Conservation (phyloP, 2,797 vertebrate genomes). For the Propithecus deckenii region DNA sequence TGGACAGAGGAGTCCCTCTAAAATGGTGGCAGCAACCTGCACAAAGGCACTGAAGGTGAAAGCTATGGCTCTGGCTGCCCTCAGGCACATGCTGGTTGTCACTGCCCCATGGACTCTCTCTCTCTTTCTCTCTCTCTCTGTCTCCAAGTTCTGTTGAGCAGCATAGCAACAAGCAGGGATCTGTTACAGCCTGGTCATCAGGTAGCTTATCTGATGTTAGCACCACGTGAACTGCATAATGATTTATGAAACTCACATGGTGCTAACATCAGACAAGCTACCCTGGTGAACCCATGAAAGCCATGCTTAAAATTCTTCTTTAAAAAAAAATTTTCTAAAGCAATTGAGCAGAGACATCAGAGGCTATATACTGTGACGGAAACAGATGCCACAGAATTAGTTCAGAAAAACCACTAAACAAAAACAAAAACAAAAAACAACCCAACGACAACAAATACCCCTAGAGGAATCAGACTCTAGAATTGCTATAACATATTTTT, state of each 20-base stretch:
- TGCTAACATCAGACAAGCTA: no score
- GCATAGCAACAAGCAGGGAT: slow-evolving; percentile 48
- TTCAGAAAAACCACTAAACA: not conserved
- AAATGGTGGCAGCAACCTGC: not conserved
- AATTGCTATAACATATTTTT: not conserved
- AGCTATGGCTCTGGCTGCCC: not conserved
- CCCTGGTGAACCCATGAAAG: not conserved
- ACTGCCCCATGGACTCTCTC: not conserved
- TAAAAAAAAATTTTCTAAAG: not conserved
- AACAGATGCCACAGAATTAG: not conserved
- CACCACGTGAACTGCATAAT: slow-evolving; percentile 17
- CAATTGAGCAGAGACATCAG: not conserved
- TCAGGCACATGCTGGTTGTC: not conserved
- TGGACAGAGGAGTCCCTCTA: not conserved
- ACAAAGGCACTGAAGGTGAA: not conserved
- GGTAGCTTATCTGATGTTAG: slow-evolving; percentile 43
- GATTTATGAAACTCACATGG: slow-evolving; percentile 32
- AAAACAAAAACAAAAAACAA: no score
- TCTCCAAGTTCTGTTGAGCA: not conserved
- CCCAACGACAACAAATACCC: not conserved
- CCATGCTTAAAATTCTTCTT: not conserved
- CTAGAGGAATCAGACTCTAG: not conserved
- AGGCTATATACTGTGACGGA: not conserved
- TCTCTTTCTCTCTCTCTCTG: slow-evolving; percentile 6
- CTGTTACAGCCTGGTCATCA: not conserved